Conservation (phyloP, 2,113 vertebrate genomes). For the Tachycineta bicolor region DNA sequence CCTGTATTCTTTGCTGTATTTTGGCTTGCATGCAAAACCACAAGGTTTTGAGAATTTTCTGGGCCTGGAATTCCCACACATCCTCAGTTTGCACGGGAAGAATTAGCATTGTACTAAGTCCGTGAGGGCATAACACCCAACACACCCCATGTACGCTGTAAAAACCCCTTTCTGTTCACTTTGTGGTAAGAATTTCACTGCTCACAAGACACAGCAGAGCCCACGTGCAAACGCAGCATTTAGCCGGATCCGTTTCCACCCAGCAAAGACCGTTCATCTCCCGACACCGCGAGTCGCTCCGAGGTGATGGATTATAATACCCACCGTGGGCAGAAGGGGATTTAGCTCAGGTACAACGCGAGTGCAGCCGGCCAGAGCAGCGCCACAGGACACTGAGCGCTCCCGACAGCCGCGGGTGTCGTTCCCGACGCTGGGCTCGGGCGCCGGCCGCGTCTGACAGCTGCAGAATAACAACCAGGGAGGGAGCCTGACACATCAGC, state of each 20-base stretch:
- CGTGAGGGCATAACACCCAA: not conserved
- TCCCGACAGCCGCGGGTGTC: not conserved
- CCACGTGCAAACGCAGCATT: fast-evolving
- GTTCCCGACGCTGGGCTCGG: fast-evolving
- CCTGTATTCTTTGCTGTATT: not conserved
- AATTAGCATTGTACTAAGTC: not conserved
- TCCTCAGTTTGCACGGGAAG: not conserved
- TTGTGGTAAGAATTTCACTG: not conserved
- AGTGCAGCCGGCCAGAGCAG: not conserved
- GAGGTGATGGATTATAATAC: not conserved
- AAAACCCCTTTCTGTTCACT: fast-evolving
- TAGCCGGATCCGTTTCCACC: not conserved
- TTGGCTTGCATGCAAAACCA: not conserved
- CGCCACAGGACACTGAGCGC: fast-evolving
- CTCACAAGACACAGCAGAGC: not conserved
- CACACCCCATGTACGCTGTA: fast-evolving
- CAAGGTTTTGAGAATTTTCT: not conserved
- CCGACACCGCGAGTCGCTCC: not conserved
- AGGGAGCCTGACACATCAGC: not conserved
- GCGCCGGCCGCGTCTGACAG: not conserved
- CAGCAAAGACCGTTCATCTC: not conserved
- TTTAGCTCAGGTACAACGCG: not conserved
- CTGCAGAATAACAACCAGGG: not conserved
- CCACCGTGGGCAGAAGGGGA: not conserved
- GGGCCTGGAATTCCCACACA: not conserved